These are phyloP conservation scores for Anodontia alba DNA, from an alignment of 2,888 invertebrate genomes.

Conservation along the genomic window DNA sequence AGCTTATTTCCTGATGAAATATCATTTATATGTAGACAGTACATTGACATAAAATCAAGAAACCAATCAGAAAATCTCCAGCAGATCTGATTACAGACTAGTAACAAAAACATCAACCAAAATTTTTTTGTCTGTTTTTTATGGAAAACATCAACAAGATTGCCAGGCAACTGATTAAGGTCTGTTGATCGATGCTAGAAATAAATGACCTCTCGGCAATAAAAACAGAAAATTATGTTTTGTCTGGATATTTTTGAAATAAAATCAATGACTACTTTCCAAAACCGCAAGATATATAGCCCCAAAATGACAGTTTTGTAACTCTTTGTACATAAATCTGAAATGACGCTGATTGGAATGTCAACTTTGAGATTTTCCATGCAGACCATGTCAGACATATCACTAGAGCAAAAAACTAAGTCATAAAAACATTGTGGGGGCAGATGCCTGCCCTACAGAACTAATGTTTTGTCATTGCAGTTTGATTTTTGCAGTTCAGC, in stretches of 20 bases:
- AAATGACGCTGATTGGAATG: background rate
- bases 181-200: background rate
- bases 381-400: background rate
- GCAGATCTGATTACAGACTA: background rate
- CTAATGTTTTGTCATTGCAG: too few relatives aligned
- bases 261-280: background rate
- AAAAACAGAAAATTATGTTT: slow-evolving; percentile 6
- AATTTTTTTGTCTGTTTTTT: background rate
- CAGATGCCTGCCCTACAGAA: too few relatives aligned
- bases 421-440: too few relatives aligned
- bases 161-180: background rate
- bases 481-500: too few relatives aligned
- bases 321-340: background rate
- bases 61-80: background rate
- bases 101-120: background rate
- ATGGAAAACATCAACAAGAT: background rate
- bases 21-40: background rate
- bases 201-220: background rate
- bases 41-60: background rate
- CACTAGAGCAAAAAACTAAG: background rate
- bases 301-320: background rate
- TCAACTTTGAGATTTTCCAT: background rate
- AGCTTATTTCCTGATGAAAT: too few relatives aligned
- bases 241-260: slow-evolving; percentile 5
- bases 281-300: background rate